Base-by-base conservation (phyloP, 2,113 vertebrate genomes). In the Jaculus jaculus region DNA sequence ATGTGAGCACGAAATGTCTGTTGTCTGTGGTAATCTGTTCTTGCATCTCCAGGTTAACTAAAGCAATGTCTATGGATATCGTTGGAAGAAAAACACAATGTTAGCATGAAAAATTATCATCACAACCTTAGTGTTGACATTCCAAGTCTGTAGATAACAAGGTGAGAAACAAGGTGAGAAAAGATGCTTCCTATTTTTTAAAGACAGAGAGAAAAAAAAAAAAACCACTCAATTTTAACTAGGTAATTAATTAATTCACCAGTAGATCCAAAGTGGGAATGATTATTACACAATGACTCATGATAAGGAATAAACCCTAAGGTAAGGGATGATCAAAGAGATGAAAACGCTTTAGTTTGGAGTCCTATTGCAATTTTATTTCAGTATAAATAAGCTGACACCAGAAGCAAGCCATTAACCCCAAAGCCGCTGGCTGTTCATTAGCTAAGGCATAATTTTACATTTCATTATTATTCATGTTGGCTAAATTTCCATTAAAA, bases 401-500 rank as follows among this genome's bases (percentile, higher is more conserved):
- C 97, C 97, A 97, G 97, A 63, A 96, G 96, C 96, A 73, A 98
- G 97, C 89, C 92, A 98, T 98, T 98, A 98, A 98, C 98, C 97
- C 98, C 97, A 97, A 98, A 98, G 98, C 97, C 96, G 93, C 98
- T 97, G 97, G 96, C 97, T 98, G 98, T 98, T 98, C 98, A 98
- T 98, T 98, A 98, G 96, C 97, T 95, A 97, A 98, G 97, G 97
- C 90, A 96, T 98, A 98, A 98, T 98, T 98, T 98, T 98, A 96
- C 97, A 98, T 98, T 88, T 98, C 97, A 98, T 98, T 98, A 98
- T 97, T 97, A 98, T 97, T 98, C 97, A 96, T 96, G 97, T 97
- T 98, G 97, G 97, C 97, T 96, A 98, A 97, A 98, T 98, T 98
- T 98, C 97, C 97, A 98, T 96, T 98, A 98, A 98, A 98, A 98